phyloP scores from a whole-genome alignment of 2,888 invertebrate species.

The Orthosia cruda region DNA sequence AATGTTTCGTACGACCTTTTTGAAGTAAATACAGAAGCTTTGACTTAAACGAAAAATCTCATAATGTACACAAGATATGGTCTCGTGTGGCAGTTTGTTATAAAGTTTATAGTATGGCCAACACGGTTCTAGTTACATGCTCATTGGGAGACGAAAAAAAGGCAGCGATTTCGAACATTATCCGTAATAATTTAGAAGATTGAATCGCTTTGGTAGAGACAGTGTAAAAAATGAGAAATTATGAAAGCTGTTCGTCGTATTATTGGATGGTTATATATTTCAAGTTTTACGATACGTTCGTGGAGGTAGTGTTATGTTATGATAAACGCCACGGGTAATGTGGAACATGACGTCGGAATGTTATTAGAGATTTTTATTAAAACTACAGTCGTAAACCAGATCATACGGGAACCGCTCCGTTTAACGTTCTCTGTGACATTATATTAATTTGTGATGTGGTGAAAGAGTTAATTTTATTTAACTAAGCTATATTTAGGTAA shows the following conservation, averaged over 20 bases:
- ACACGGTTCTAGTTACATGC: slow-evolving; percentile 87
- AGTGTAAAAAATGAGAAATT: slow-evolving; percentile 74
- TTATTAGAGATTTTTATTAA: slow-evolving; percentile 88
- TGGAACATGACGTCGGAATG: slow-evolving; percentile 84
- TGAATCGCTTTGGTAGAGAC: slow-evolving; percentile 75
- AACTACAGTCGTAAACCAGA: slow-evolving; percentile 85
- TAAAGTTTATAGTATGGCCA: slow-evolving; percentile 90
- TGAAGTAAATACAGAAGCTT: slow-evolving; percentile 67
- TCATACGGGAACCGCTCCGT: slow-evolving; percentile 78
- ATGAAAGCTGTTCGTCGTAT: slow-evolving; percentile 80
- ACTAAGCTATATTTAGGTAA: slow-evolving; percentile 45
- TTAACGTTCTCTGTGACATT: slow-evolving; percentile 76
- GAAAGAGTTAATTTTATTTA: slow-evolving; percentile 72
- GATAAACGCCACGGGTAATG: slow-evolving; percentile 81
- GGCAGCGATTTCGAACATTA: slow-evolving; percentile 79
- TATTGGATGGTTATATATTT: slow-evolving; percentile 85
- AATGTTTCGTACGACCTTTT: slow-evolving; percentile 70
- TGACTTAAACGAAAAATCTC: slow-evolving; percentile 90
- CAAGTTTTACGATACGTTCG: slow-evolving; percentile 79
- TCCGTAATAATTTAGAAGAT: slow-evolving; percentile 86
- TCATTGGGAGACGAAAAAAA: slow-evolving; percentile 82
- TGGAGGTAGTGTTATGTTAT: slow-evolving; percentile 81
- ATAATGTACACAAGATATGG: slow-evolving; percentile 91
- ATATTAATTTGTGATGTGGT: slow-evolving; percentile 79
- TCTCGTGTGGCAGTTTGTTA: slow-evolving; percentile 90